Evolutionary conservation across 2,113 vertebrate species (phyloP).

Genomic region (Mirounga angustirostris): DNA sequence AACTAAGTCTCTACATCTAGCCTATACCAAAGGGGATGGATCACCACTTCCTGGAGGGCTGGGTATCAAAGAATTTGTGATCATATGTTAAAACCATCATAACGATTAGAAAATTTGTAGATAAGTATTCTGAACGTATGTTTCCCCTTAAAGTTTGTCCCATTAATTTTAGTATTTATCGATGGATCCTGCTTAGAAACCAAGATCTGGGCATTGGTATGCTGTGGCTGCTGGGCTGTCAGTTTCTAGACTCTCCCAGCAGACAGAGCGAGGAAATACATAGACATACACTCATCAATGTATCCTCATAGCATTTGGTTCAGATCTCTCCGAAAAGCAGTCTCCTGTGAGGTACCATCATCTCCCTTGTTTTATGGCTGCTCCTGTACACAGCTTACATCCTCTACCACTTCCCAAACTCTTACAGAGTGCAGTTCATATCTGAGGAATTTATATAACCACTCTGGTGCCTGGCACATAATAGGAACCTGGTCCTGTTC

Average conservation of each 20-base stretch:
- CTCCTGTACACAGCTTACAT: neutral
- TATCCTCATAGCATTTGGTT: neutral
- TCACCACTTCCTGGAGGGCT: neutral
- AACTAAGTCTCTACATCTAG: neutral
- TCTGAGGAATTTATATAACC: neutral
- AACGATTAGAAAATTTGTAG: neutral
- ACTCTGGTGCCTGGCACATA: neutral
- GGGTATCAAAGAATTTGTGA: neutral
- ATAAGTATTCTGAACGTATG: neutral
- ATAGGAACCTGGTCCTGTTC: neutral
- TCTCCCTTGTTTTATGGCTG: neutral
- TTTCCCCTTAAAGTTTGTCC: neutral
- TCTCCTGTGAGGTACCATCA: neutral
- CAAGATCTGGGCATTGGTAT: neutral
- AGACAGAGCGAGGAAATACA: neutral
- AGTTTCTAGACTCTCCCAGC: neutral
- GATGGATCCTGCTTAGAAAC: constrained; percentile 24
- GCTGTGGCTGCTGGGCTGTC: neutral
- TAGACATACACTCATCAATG: accelerated
- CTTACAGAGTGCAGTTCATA: neutral
- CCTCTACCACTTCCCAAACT: neutral
- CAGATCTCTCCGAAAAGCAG: neutral
- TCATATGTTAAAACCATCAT: neutral
- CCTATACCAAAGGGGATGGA: neutral
- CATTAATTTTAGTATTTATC: neutral